These are phyloP conservation scores for Macaca fascicularis DNA, from an alignment of 2,113 vertebrate species.

Conservation along the genomic window DNA sequence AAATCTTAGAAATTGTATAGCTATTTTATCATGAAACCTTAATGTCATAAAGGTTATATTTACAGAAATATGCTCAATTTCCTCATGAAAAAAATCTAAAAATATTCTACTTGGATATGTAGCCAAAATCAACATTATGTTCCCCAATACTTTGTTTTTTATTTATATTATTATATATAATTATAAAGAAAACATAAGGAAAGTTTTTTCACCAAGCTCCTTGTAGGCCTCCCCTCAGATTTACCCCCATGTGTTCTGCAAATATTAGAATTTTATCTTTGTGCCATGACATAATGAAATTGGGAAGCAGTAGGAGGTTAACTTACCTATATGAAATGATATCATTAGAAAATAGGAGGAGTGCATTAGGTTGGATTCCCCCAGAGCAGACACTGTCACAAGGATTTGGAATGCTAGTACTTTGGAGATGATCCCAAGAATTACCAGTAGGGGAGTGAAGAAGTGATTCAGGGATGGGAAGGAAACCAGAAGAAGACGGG, in stretches of 20 bases:
- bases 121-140: background rate
- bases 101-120: slow-evolving; percentile 8
- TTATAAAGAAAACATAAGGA: background rate
- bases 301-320: background rate
- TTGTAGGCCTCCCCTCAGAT: background rate
- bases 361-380: background rate
- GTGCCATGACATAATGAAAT: background rate
- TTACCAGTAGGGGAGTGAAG: background rate
- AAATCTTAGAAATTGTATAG: background rate
- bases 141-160: background rate
- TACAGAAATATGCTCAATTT: background rate
- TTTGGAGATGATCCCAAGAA: slow-evolving; percentile 5
- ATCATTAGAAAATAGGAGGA: background rate
- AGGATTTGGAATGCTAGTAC: background rate
- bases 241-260: background rate
- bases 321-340: background rate
- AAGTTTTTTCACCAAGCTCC: background rate
- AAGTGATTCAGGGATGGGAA: background rate
- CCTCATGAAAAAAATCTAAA: slow-evolving; percentile 18
- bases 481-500: background rate
- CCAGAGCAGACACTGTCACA: background rate
- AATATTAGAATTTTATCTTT: slow-evolving; percentile 36
- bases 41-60: background rate
- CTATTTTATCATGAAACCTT: slow-evolving; percentile 22
- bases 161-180: background rate